These are phyloP conservation scores for Elachura formosa DNA, from an alignment of 2,113 vertebrate genomes.

Conservation along the genomic window DNA sequence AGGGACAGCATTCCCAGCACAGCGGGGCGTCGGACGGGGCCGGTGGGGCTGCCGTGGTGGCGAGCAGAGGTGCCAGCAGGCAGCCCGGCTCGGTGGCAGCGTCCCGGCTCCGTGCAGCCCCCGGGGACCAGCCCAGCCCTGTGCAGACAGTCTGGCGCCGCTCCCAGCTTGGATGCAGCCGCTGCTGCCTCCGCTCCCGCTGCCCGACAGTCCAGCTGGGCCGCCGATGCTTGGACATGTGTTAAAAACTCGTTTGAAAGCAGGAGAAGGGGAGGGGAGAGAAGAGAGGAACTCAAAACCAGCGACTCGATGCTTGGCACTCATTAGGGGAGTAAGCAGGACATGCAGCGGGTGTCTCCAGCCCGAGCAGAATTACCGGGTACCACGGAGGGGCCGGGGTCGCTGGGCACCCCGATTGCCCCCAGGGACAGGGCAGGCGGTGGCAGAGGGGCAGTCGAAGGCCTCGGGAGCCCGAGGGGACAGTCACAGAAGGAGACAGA, in stretches of 20 bases:
- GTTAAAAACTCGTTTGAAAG: neutral
- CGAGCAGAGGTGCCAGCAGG: neutral
- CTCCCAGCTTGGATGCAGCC: neutral
- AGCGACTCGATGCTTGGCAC: neutral
- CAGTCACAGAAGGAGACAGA: neutral
- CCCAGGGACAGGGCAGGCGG: neutral
- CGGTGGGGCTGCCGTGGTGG: rapidly evolving
- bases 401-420: neutral
- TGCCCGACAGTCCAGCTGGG: neutral
- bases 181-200: neutral
- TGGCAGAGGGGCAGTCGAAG: neutral
- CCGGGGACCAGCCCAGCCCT: neutral
- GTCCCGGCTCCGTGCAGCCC: neutral
- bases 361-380: neutral
- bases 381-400: neutral
- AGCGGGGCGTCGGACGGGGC: neutral
- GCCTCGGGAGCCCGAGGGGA: neutral
- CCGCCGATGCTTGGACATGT: neutral
- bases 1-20: rapidly evolving
- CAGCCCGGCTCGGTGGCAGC: neutral
- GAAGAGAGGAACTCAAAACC: neutral
- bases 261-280: neutral
- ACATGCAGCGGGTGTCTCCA: neutral
- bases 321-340: neutral
- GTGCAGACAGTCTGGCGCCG: conserved; percentile 23